phyloP scores from a whole-genome alignment of 2,113 vertebrate species.

The Oreocharis arfaki region DNA sequence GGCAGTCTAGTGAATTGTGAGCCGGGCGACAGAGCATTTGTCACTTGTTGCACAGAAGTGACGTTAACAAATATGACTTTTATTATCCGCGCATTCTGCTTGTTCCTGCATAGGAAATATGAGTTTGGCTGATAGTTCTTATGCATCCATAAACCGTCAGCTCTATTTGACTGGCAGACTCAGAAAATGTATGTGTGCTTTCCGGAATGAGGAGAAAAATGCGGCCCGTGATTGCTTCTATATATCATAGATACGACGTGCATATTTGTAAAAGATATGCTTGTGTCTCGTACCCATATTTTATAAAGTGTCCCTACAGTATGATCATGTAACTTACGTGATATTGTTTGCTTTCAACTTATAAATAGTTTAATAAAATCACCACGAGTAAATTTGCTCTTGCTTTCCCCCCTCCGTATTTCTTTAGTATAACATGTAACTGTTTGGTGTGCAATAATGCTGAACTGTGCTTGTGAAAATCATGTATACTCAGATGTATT shows the following conservation, averaged over 20 bases:
- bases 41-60: not conserved
- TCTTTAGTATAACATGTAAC: not conserved
- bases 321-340: not conserved
- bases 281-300: fast-evolving
- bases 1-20: not conserved
- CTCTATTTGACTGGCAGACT: not conserved
- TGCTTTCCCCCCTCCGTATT: fast-evolving
- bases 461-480: not conserved
- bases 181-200: not conserved
- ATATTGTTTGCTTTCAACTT: not conserved
- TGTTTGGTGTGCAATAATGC: not conserved
- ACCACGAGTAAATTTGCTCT: not conserved
- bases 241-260: not conserved
- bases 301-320: not conserved
- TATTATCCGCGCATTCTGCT: not conserved
- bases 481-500: not conserved
- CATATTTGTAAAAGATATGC: not conserved
- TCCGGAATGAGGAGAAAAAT: not conserved
- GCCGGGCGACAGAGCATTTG: fast-evolving
- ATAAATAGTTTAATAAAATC: not conserved
- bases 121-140: not conserved
- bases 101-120: not conserved
- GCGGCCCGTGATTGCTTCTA: too few relatives aligned
- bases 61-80: not conserved
- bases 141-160: not conserved